phyloP scores from a whole-genome alignment of 2,888 invertebrate species.

The Geophilus truncorum region DNA sequence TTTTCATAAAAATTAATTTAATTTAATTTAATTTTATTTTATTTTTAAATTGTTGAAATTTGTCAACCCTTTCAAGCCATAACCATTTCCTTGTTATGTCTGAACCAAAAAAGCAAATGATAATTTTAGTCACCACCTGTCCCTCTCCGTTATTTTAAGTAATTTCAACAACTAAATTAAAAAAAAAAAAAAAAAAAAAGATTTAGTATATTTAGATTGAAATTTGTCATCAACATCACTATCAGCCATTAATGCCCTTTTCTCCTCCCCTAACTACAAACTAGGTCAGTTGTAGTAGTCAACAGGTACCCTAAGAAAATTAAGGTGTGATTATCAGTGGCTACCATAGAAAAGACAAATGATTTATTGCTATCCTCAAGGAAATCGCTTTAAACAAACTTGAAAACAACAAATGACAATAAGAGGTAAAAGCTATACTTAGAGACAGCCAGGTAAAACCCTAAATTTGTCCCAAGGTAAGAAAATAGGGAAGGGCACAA shows the following conservation, averaged over 20 bases:
- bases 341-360: background rate
- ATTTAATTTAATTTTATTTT: too few species aligned
- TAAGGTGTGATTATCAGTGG: background rate
- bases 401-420: background rate
- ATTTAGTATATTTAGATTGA: too few species aligned
- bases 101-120: too few species aligned
- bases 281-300: background rate
- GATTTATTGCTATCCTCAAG: background rate
- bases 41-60: too few species aligned
- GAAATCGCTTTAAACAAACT: background rate
- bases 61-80: too few species aligned
- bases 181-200: background rate
- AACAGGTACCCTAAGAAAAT: background rate
- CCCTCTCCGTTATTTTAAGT: too few species aligned
- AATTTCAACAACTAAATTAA: too few species aligned
- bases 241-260: background rate
- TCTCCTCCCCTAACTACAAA: background rate
- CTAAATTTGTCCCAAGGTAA: slow-evolving; percentile 12
- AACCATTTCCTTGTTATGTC: too few species aligned
- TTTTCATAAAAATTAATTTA: too few species aligned
- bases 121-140: too few species aligned
- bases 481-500: background rate
- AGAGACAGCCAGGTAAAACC: background rate
- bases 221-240: too few species aligned
- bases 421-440: background rate